A percentile compares a stretch with the other conserved stretches of the same genome.
Conservation (phyloP, 2,797 vertebrate species). For the Danio aesculapii region DNA sequence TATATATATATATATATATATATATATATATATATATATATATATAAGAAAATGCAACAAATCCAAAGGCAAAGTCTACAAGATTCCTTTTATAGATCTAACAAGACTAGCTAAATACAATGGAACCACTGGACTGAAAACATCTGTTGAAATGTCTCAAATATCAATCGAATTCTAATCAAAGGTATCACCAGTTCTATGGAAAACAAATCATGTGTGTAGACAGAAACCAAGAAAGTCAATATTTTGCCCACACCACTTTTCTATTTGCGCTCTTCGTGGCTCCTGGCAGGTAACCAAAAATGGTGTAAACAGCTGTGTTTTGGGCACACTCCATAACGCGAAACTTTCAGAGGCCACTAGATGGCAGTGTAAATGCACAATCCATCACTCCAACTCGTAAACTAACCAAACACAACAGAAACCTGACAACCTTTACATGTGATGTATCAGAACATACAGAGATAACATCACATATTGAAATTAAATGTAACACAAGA, state of each 20-base stretch:
- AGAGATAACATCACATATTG: background rate
- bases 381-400: background rate
- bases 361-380: slow-evolving; percentile 53
- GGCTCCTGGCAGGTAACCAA: slow-evolving; percentile 43
- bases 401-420: background rate
- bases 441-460: background rate
- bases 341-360: slow-evolving; percentile 38
- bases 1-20: too few relatives aligned
- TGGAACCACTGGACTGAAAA: background rate
- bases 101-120: background rate
- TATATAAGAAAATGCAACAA: too few relatives aligned
- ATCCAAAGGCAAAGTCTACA: too few relatives aligned
- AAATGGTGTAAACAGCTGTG: slow-evolving; percentile 49
- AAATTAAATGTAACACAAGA: background rate
- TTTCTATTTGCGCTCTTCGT: slow-evolving; percentile 35
- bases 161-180: background rate
- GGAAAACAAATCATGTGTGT: background rate
- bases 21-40: too few relatives aligned
- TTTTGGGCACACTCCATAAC: slow-evolving; percentile 11
- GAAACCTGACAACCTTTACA: background rate
- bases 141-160: too few relatives aligned
- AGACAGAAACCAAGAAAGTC: slow-evolving; percentile 16
- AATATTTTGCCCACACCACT: slow-evolving; percentile 40
- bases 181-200: slow-evolving; percentile 6
- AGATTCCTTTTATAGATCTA: too few relatives aligned